Base-by-base conservation (phyloP, 2,888 invertebrate species). In the Craniophora ligustri region DNA sequence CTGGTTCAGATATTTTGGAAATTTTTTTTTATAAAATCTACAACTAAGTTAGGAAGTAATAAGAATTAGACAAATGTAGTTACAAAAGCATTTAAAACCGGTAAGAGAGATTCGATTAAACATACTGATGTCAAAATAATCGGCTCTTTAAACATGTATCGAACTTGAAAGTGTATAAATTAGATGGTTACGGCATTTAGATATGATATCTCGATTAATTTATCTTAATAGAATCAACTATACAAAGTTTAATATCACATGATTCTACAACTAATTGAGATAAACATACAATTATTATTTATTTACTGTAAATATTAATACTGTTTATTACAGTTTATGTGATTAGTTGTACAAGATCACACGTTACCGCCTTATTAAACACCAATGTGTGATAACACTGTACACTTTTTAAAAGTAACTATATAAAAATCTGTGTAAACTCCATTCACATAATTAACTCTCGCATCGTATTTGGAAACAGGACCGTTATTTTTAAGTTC, bases 391-490 rank as follows among this genome's bases (percentile, higher is more conserved):
- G 62, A 68, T 64, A 66, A 70, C 59, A 71, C 72, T 76, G 73
- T 72, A 66, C 74, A 76, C 21, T 45, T 42, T 48, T 53, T 47
- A 48, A 56, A 56, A 34, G 41, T 39, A n/a, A n/a, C n/a, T n/a
- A 38, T 48, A 62, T 54, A 30, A 62, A 58, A 76, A 80, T 78
- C 62, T 69, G 57, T 71, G 62, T 75, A 68, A 72, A 62, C 59
- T 72, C 60, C 83, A 85, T 72, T 82, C 82, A 72, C 77, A 83
- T 84, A 83, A 84, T 83, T 79, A 79, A 76, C 74, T 78, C 66
- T 72, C 67, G 16, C 36, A 41, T 72, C 73, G 69, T 75, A 79
- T 81, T 78, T 78, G 72, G 78, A 74, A 76, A 78, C 39, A 66
- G 47, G 63, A 72, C 74, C 76, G 76, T 85, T 85, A 81, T 59